These are phyloP conservation scores for Atta colombica DNA, from an alignment of 1,140 invertebrate species.

Conservation along the genomic window DNA sequence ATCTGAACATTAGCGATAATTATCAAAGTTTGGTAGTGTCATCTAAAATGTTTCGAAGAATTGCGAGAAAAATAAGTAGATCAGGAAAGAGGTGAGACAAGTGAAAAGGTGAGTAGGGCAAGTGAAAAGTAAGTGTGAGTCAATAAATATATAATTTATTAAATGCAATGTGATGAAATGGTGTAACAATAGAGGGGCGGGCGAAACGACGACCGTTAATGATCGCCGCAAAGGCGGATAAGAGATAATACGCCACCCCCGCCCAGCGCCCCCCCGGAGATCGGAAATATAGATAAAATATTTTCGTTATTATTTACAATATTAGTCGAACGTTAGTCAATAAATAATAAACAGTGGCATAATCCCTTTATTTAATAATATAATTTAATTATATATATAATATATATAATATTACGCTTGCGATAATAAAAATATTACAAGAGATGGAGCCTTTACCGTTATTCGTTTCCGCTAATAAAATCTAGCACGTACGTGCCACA, in stretches of 20 bases:
- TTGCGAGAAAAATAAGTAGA: conserved; percentile 13
- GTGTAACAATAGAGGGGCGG: conserved; percentile 86
- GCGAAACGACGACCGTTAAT: conserved; percentile 76
- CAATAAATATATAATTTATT: conserved; percentile 88
- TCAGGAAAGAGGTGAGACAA: conserved; percentile 17
- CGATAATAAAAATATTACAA: conserved; percentile 87
- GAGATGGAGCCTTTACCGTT: conserved; percentile 83
- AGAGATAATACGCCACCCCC: conserved; percentile 79
- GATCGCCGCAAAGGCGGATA: conserved; percentile 77
- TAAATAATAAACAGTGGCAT: conserved; percentile 86
- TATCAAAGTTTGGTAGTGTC: neutral
- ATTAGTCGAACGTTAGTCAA: conserved; percentile 86
- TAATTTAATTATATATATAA: conserved; percentile 76
- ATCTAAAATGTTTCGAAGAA: neutral
- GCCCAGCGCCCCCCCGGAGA: conserved; percentile 80
- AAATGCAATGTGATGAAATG: conserved; percentile 87
- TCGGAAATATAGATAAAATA: conserved; percentile 87
- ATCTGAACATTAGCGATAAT: neutral
- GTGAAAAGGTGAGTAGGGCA: conserved; percentile 28
- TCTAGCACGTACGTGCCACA: conserved; percentile 70
- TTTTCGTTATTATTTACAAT: conserved; percentile 87
- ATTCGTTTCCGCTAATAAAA: conserved; percentile 76
- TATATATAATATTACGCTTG: conserved; percentile 79
- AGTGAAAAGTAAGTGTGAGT: conserved; percentile 78
- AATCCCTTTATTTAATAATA: conserved; percentile 82